Base-by-base conservation (phyloP, 2,888 invertebrate species). In the Tachystola acroxantha region DNA sequence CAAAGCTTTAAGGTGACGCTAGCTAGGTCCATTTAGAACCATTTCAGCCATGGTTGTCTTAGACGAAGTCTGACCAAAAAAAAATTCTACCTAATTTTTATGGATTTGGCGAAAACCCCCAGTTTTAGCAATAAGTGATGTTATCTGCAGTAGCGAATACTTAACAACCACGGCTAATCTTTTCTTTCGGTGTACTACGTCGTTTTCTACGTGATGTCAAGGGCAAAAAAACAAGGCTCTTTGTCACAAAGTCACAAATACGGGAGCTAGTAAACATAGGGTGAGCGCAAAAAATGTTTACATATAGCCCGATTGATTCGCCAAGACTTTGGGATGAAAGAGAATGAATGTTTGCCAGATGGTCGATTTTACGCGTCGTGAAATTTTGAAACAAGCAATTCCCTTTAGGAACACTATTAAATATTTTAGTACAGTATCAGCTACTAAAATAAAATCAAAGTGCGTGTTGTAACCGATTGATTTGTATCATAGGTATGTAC, bases 191-290 rank as follows among this genome's bases (percentile, higher is more conserved):
- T n/a, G n/a, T n/a, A n/a, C n/a, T n/a, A n/a, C n/a, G n/a, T n/a
- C n/a, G n/a, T n/a, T n/a, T n/a, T n/a, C n/a, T n/a, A n/a, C n/a
- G n/a, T n/a, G n/a, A n/a, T n/a, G n/a, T n/a, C n/a, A n/a, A n/a
- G n/a, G n/a, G n/a, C n/a, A 16, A 16, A 34, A 32, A 45, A 45
- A 42, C 39, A 45, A 39, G 29, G 20, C 27, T 25, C 32, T 36
- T 37, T 38, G 28, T 37, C 32, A 34, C 27, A 29, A n/a, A 34
- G 27, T 27, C 9, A 10, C 19, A 36, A n/a, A 16, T 16, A 3
- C 16, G 16, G 22, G 19, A 14, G 13, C 11, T 16, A 34, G 34
- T 37, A 41, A 37, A 42, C 38, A 39, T 31, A 11, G 32, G 13
- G 3, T 6, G 26, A 28, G 26, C 11, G 13, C 22, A 30, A 36